Evolutionary conservation across 2,113 vertebrate genomes (phyloP).

Genomic region (Puma concolor): DNA sequence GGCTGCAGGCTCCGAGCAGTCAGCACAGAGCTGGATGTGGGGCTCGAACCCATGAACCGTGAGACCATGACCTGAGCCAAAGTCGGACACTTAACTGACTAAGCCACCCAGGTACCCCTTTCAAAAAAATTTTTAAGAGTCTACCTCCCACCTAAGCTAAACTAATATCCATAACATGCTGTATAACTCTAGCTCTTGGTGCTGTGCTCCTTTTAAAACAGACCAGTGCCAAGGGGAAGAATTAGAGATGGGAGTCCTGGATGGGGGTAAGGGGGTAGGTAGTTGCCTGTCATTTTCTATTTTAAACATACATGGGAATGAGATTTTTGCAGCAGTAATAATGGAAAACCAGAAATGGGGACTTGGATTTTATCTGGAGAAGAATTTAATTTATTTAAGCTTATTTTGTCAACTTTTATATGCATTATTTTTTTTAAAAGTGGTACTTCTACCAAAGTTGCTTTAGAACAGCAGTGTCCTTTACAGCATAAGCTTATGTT

Average conservation of each 20-base stretch:
- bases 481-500: neutral
- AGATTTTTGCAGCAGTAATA: neutral
- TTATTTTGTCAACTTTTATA: neutral
- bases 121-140: neutral
- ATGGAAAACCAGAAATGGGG: neutral
- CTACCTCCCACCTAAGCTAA: neutral
- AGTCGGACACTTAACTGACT: too few species aligned
- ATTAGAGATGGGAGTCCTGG: neutral
- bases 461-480: neutral
- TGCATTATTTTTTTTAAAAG: neutral
- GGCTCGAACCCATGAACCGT: too few species aligned
- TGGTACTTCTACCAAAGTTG: neutral
- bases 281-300: neutral
- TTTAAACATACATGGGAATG: neutral
- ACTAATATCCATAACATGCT: neutral
- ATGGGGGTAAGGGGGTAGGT: neutral
- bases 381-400: neutral
- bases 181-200: neutral
- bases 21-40: too few species aligned
- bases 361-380: neutral
- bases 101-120: too few species aligned
- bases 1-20: too few species aligned
- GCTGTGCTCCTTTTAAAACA: neutral
- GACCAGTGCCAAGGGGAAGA: neutral
- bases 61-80: too few species aligned